These are phyloP conservation scores for Nephila pilipes DNA, from an alignment of 1,140 invertebrate species.

Conservation along the genomic window DNA sequence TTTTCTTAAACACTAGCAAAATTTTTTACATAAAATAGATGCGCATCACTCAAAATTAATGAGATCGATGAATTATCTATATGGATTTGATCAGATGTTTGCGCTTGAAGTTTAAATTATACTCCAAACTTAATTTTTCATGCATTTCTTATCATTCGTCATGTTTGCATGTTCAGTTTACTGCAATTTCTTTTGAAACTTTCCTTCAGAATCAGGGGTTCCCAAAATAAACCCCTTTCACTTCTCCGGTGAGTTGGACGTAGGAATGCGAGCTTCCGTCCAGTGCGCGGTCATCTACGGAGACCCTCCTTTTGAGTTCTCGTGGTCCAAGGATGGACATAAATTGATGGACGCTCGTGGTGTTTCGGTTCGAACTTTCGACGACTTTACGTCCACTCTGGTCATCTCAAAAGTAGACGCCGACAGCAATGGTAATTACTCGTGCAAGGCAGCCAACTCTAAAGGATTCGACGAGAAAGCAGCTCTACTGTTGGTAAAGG, in stretches of 20 bases:
- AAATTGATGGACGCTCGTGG: neutral
- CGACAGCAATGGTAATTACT: conserved; percentile 78
- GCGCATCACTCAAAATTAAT: too few relatives aligned
- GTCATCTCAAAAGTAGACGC: conserved; percentile 62
- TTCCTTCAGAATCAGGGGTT: neutral
- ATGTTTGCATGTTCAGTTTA: neutral
- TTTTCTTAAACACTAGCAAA: too few relatives aligned
- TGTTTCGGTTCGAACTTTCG: conserved; percentile 55
- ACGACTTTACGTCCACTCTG: conserved; percentile 80
- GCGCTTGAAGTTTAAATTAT: too few relatives aligned
- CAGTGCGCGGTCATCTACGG: conserved; percentile 80
- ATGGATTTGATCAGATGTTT: too few relatives aligned
- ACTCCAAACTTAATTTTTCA: too few relatives aligned
- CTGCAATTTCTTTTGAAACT: neutral
- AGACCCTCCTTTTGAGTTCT: conserved; percentile 77
- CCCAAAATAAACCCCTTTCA: conserved; percentile 57
- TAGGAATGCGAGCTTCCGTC: conserved; percentile 85
- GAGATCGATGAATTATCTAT: too few relatives aligned
- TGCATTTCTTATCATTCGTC: neutral
- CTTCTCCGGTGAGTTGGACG: conserved; percentile 40
- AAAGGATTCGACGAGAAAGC: conserved; percentile 56
- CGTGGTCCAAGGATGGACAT: conserved; percentile 77
- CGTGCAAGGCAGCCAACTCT: conserved; percentile 76
- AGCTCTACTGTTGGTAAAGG: neutral
- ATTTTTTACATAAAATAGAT: too few relatives aligned